Conservation (phyloP, 2,113 vertebrate genomes). For the Tenebrosternarchus preto region DNA sequence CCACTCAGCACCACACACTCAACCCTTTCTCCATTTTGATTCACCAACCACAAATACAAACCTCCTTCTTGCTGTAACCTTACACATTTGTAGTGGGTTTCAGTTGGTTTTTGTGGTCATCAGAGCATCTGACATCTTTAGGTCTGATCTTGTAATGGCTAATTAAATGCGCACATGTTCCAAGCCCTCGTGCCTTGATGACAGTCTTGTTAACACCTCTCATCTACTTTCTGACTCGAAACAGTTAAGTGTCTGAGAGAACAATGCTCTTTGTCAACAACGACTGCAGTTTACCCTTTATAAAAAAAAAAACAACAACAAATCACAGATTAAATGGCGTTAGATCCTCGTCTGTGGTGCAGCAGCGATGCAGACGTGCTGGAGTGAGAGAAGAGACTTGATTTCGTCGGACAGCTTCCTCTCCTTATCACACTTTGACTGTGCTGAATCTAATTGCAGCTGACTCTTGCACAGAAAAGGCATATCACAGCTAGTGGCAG, state of each 20-base stretch:
- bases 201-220: not conserved
- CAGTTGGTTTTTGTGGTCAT: no score
- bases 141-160: not conserved
- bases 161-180: not conserved
- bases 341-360: conserved; percentile 6
- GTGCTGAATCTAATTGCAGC: conserved; percentile 25
- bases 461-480: conserved; percentile 34
- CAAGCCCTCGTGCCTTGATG: not conserved
- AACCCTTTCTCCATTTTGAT: no score
- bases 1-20: not conserved
- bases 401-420: conserved; percentile 32
- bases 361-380: not conserved
- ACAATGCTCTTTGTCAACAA: not conserved
- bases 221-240: not conserved
- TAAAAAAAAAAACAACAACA: conserved; percentile 3
- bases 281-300: not conserved
- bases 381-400: conserved; percentile 5
- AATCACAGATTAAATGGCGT: conserved; percentile 8
- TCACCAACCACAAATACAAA: no score
- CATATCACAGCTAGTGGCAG: conserved; percentile 27
- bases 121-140: no score
- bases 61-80: no score
- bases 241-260: not conserved
- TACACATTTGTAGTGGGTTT: no score
- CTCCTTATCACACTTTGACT: conserved; percentile 30